A percentile compares a stretch with the other conserved stretches of the same genome.
Conservation (phyloP, 1,140 invertebrate genomes). For the Zelostemma sp. region DNA sequence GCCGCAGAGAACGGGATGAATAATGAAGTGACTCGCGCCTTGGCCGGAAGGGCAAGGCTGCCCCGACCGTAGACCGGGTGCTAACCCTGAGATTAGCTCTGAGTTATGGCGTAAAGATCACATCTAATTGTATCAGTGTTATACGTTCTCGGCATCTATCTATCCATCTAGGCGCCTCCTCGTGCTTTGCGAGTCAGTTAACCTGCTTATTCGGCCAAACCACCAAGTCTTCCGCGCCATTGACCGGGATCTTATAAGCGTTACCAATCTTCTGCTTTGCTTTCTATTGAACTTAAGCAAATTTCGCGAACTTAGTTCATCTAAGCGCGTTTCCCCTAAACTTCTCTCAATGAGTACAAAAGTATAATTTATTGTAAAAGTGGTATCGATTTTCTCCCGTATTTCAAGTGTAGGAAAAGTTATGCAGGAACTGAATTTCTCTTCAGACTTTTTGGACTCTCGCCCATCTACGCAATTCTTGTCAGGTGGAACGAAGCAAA, state of each 20-base stretch:
- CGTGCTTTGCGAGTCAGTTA: constrained; percentile 49
- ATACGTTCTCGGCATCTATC: constrained; percentile 60
- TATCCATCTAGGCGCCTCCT: constrained; percentile 60
- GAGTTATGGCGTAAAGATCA: constrained; percentile 70
- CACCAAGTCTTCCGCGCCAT: constrained; percentile 64
- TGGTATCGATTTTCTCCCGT: no score
- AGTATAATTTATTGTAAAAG: not conserved
- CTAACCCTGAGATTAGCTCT: constrained; percentile 65
- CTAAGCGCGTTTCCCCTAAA: constrained; percentile 12
- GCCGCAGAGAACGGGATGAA: constrained; percentile 56
- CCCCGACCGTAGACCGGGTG: constrained; percentile 49
- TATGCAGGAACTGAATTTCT: not conserved
- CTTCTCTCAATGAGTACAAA: not conserved
- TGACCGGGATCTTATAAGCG: constrained; percentile 53
- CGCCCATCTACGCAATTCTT: not conserved
- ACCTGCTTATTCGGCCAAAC: constrained; percentile 61
- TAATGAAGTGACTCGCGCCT: constrained; percentile 69
- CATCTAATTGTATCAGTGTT: constrained; percentile 70
- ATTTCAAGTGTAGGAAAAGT: no score
- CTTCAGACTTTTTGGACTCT: constrained; percentile 16
- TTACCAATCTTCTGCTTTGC: constrained; percentile 25
- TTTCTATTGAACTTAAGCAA: constrained; percentile 7
- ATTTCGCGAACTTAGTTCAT: constrained; percentile 34
- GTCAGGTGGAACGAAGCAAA: constrained; percentile 24
- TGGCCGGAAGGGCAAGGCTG: constrained; percentile 57